These are phyloP conservation scores for Microplitis demolitor DNA, from an alignment of 1,140 invertebrate species.

Conservation along the genomic window DNA sequence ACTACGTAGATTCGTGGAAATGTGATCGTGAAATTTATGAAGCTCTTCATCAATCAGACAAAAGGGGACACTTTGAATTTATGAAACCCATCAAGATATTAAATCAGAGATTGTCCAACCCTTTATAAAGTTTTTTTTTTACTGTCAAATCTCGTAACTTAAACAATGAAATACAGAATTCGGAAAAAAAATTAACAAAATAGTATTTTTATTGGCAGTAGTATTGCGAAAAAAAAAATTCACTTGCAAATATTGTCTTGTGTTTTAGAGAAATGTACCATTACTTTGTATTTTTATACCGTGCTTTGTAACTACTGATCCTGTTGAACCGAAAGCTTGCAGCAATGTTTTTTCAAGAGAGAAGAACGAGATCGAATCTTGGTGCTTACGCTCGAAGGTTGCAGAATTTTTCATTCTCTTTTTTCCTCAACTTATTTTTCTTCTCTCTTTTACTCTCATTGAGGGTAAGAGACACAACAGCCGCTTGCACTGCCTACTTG, in stretches of 20 bases:
- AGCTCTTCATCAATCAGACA: conserved; percentile 1
- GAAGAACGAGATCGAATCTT: conserved; percentile 6
- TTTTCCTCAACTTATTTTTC: too few relatives aligned
- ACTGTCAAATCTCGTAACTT: background rate
- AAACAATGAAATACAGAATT: background rate
- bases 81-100: background rate
- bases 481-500: conserved; percentile 10
- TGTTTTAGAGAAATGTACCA: background rate
- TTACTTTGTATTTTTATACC: background rate
- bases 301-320: background rate
- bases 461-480: background rate
- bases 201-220: background rate
- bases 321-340: background rate
- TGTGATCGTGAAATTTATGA: conserved; percentile 2
- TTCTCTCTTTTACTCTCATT: too few relatives aligned
- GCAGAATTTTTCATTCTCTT: background rate
- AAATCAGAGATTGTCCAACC: background rate
- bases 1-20: background rate
- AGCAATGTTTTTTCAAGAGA: background rate
- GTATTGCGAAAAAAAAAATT: background rate
- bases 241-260: background rate
- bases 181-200: background rate
- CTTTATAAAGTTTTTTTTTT: background rate
- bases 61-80: background rate
- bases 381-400: background rate